These are phyloP conservation scores for Ginglymostoma cirratum DNA, from an alignment of 2,113 vertebrate species.

Conservation along the genomic window DNA sequence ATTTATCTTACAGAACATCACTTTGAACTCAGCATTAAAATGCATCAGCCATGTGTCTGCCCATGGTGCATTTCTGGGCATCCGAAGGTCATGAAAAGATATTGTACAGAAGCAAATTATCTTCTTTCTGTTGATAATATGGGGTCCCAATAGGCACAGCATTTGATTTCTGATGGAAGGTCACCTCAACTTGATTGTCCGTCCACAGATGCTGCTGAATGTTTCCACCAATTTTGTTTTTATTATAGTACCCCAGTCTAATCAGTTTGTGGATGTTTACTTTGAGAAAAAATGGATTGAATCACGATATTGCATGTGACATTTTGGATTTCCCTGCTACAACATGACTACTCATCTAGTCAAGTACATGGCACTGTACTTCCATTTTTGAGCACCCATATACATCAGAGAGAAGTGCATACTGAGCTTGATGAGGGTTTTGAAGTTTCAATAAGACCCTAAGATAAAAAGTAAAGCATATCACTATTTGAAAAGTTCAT, in stretches of 20 bases:
- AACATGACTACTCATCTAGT: neutral
- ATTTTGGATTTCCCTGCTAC: neutral
- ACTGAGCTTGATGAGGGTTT: neutral
- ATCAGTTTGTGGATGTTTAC: neutral
- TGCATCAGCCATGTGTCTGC: neutral
- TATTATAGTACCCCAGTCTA: no score
- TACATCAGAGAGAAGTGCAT: neutral
- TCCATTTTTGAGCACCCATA: neutral
- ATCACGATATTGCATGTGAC: neutral
- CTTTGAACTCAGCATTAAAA: neutral
- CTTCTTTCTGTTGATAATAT: neutral
- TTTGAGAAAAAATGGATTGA: neutral
- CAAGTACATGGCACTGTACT: neutral
- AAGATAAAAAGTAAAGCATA: neutral
- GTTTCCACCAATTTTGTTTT: no score
- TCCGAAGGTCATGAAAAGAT: neutral
- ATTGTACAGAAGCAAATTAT: neutral
- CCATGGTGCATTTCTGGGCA: neutral
- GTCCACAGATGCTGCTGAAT: no score
- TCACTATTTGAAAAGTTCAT: neutral
- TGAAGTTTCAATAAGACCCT: neutral
- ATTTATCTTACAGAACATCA: neutral
- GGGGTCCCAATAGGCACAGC: neutral
- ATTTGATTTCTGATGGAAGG: neutral
- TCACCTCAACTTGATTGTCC: no score